Evolutionary conservation across 2,888 invertebrate genomes (phyloP).

Genomic region (Nephrocerus scutellatus): DNA sequence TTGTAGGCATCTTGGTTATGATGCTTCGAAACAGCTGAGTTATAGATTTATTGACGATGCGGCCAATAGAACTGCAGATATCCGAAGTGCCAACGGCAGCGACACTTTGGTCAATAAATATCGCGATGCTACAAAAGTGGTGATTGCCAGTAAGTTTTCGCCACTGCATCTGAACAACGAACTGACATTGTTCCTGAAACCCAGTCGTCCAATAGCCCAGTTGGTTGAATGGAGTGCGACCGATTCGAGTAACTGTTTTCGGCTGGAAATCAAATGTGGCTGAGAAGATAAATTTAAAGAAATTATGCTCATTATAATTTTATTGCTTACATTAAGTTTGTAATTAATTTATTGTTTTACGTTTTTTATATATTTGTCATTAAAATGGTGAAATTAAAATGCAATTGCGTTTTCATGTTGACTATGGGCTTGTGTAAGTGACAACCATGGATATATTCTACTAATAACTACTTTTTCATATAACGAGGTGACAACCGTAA

Average conservation of each 20-base stretch:
- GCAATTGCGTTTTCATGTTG: constrained; percentile 18
- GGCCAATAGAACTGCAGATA: constrained; percentile 30
- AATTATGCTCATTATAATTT: neutral
- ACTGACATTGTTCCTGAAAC: constrained; percentile 40
- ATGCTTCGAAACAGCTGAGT: constrained; percentile 44
- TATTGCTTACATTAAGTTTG: constrained; percentile 2
- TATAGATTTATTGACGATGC: constrained; percentile 41
- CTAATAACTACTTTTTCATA: too few species aligned
- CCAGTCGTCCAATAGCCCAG: constrained; percentile 44
- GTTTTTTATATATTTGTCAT: constrained; percentile 10
- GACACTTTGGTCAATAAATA: constrained; percentile 32
- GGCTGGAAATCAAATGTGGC: constrained; percentile 42
- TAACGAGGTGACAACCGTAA: too few species aligned
- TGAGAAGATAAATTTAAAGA: constrained; percentile 20
- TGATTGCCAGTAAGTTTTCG: constrained; percentile 42
- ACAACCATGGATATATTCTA: too few species aligned
- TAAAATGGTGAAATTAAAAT: neutral
- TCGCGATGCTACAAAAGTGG: constrained; percentile 38
- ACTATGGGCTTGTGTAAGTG: too few species aligned
- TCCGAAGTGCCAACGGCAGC: constrained; percentile 30
- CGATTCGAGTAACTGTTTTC: constrained; percentile 40
- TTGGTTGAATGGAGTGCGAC: constrained; percentile 41
- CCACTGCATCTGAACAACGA: constrained; percentile 39
- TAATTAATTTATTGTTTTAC: constrained; percentile 6
- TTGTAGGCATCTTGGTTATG: constrained; percentile 58